Evolutionary conservation across 53 echinoderm and acorn worm genomes (phyloP), one percentile per base, ranked within the genome.

Genomic region (Paracentrotus lividus): DNA sequence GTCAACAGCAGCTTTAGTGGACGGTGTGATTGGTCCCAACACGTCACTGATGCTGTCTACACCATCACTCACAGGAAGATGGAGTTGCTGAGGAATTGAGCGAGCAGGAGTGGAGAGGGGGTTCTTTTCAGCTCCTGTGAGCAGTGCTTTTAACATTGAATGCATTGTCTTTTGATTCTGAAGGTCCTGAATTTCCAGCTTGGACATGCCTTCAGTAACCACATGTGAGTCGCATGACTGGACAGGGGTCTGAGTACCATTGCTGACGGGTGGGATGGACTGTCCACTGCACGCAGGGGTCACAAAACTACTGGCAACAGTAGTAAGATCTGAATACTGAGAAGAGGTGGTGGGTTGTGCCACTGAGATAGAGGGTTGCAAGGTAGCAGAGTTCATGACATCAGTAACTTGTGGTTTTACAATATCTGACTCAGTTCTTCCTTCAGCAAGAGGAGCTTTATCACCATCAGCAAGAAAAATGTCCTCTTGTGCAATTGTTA

Each of bases 151-250:
- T 54, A 99, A 76, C 49, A 97, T 95, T 16, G 99, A 94, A 90
- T 93, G 60, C 40, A 90, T 49, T 75, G 49, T 93, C 85, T 81
- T 55, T 60, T 69, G 52, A 18, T 31, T 68, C 86, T 84, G 91
- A 49, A 52, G 76, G 89, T 99, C 99, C 81, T 96, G 95, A 27
- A 99, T 99, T 47, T 96, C 96, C 52, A 99, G 93, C 87, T 96
- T 96, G 23, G 99, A 99, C 68, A 99, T 96, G 31, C 97, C 85
- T 61, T 99, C 97, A n/a, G 99, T 99, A 2, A 99, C 99, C 47
- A 90, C 95, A 36, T 64, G 88, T 77, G 94, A 85, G 81, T 91
- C 75, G 27, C 91, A 47, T 38, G 89, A 14, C 40, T 43, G 33
- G 4, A 38, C 55, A 42, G 47, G 49, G 85, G 86, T 21, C 20